phyloP scores from a whole-genome alignment of 2,888 invertebrate species.

The Ornithoptera priamus region DNA sequence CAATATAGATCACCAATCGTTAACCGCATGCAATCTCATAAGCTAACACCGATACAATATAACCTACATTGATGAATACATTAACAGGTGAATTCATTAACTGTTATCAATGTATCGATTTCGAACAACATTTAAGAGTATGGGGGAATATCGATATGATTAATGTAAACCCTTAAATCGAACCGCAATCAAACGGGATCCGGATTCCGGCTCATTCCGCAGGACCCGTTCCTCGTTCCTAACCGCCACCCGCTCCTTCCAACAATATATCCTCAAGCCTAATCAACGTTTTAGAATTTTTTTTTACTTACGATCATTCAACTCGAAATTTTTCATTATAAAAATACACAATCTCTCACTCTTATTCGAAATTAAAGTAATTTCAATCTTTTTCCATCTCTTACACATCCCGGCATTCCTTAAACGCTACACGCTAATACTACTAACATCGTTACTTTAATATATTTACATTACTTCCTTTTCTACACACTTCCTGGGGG shows the following conservation, averaged over 20 bases:
- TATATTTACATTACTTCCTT: constrained; percentile 61
- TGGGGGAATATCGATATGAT: constrained; percentile 71
- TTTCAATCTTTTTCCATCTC: constrained; percentile 47
- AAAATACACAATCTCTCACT: constrained; percentile 71
- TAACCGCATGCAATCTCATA: constrained; percentile 69
- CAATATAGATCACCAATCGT: constrained; percentile 61
- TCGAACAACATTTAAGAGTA: constrained; percentile 65
- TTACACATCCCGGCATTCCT: constrained; percentile 64
- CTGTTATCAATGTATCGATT: constrained; percentile 66
- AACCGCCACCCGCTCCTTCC: constrained; percentile 39
- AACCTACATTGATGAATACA: constrained; percentile 73
- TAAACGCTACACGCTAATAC: constrained; percentile 55
- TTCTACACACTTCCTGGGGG: constrained; percentile 73
- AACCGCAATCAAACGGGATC: constrained; percentile 59
- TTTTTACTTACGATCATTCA: constrained; percentile 52
- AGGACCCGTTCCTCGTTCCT: constrained; percentile 44
- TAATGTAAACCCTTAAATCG: constrained; percentile 60
- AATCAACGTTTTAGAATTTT: constrained; percentile 71
- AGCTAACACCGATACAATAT: constrained; percentile 74
- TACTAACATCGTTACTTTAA: constrained; percentile 66
- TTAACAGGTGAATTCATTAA: constrained; percentile 76
- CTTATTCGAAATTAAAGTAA: constrained; percentile 41
- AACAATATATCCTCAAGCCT: constrained; percentile 56
- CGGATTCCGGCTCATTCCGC: constrained; percentile 54
- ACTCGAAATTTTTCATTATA: constrained; percentile 59